Conservation (phyloP, 1,140 invertebrate genomes). For the Subanguina moxae region DNA sequence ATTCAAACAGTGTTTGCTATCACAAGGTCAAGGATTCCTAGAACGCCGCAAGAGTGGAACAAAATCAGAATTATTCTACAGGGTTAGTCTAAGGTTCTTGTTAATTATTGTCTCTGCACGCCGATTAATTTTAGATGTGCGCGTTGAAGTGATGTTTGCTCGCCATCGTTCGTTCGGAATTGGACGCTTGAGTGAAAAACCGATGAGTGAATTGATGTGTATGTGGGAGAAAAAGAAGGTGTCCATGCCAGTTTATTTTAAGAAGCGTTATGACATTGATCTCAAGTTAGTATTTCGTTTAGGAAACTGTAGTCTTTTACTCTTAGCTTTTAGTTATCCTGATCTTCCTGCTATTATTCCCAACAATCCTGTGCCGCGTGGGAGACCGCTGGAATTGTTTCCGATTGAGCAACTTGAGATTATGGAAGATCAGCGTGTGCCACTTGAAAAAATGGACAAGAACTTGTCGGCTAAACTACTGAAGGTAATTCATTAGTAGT, state of each 20-base stretch:
- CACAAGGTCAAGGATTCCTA: constrained; percentile 20
- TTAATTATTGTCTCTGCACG: constrained; percentile 2
- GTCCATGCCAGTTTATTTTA: constrained; percentile 26
- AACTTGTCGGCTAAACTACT: constrained; percentile 22
- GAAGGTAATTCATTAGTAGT: constrained; percentile 8
- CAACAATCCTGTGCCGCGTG: constrained; percentile 31
- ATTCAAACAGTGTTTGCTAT: constrained; percentile 22
- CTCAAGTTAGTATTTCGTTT: background rate
- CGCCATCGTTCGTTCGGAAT: constrained; percentile 30
- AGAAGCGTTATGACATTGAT: constrained; percentile 17
- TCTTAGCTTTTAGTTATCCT: background rate
- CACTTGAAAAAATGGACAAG: constrained; percentile 31
- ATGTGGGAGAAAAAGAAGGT: constrained; percentile 22
- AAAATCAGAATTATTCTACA: constrained; percentile 17
- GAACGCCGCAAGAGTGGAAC: constrained; percentile 20
- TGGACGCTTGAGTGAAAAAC: constrained; percentile 31
- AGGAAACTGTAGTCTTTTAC: background rate
- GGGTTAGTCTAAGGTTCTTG: background rate
- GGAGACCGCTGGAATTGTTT: constrained; percentile 20
- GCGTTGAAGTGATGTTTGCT: constrained; percentile 32
- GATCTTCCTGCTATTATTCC: constrained; percentile 29
- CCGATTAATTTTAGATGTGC: constrained; percentile 27
- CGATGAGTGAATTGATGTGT: constrained; percentile 26
- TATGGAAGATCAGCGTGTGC: constrained; percentile 37
- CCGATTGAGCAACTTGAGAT: constrained; percentile 33